Conservation (phyloP, 2,888 invertebrate genomes). For the Parnassius mnemosyne region DNA sequence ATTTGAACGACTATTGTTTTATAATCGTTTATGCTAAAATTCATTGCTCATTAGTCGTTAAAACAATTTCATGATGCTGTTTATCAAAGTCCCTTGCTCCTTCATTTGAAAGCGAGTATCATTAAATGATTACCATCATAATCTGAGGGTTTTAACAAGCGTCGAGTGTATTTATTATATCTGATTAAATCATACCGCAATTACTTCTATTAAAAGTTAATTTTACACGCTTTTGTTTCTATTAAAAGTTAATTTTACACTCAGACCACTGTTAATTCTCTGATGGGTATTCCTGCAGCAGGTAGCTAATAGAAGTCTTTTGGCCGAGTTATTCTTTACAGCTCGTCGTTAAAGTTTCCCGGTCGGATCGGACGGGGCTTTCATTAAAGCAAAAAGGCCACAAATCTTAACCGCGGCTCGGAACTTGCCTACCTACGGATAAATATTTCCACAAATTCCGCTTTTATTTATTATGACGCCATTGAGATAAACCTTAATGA, state of each 20-base stretch:
- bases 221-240: not conserved
- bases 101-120: slow-evolving; percentile 10
- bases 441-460: slow-evolving; percentile 74
- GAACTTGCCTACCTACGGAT: slow-evolving; percentile 58
- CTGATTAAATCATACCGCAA: not conserved
- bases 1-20: slow-evolving; percentile 66
- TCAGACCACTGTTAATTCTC: slow-evolving; percentile 6
- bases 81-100: slow-evolving; percentile 18
- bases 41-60: slow-evolving; percentile 25
- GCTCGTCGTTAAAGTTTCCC: slow-evolving; percentile 60
- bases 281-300: slow-evolving; percentile 27
- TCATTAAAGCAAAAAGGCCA: slow-evolving; percentile 73
- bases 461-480: slow-evolving; percentile 74
- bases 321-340: slow-evolving; percentile 55
- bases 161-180: not conserved
- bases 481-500: slow-evolving; percentile 76
- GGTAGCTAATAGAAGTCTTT: slow-evolving; percentile 47
- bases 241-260: slow-evolving; percentile 9
- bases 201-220: too few relatives aligned
- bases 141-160: slow-evolving; percentile 2
- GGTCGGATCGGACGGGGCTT: slow-evolving; percentile 60
- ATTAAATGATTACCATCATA: slow-evolving; percentile 19
- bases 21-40: slow-evolving; percentile 41
- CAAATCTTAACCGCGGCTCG: slow-evolving; percentile 56
- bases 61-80: slow-evolving; percentile 27